Percentiles rank a stretch among this genome's conserved stretches.
Conservation (phyloP, 1,140 invertebrate species). For the Atta texana region DNA sequence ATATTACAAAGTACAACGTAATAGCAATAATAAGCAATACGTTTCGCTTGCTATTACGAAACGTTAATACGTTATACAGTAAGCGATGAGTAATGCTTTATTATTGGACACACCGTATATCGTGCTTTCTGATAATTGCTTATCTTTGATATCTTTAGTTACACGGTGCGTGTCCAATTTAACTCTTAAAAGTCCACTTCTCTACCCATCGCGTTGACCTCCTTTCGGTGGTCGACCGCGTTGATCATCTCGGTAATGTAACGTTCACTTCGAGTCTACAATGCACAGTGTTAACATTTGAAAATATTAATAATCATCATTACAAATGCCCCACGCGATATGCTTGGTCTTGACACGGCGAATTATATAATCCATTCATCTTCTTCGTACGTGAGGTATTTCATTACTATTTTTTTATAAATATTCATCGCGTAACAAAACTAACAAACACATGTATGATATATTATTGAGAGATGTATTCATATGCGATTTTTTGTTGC, state of each 20-base stretch:
- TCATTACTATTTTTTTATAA: neutral
- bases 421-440: conserved; percentile 32
- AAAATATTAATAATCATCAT: conserved; percentile 15
- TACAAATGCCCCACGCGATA: neutral
- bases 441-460: neutral
- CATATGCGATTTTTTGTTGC: conserved; percentile 53
- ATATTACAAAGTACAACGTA: conserved; percentile 18
- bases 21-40: conserved; percentile 21
- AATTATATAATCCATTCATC: conserved; percentile 27
- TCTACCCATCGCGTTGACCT: conserved; percentile 32
- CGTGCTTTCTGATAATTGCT: conserved; percentile 8
- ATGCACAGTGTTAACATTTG: neutral
- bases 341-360: neutral
- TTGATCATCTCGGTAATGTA: conserved; percentile 2
- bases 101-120: neutral
- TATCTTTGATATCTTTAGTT: conserved; percentile 2
- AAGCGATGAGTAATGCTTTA: neutral
- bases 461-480: neutral
- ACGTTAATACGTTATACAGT: neutral
- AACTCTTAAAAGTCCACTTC: conserved; percentile 43
- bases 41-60: conserved; percentile 21
- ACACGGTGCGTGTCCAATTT: conserved; percentile 33
- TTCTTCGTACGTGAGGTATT: neutral
- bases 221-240: conserved; percentile 20
- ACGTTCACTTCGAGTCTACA: neutral